phyloP scores from a whole-genome alignment of 2,888 invertebrate genomes.

The Tineola bisselliella region DNA sequence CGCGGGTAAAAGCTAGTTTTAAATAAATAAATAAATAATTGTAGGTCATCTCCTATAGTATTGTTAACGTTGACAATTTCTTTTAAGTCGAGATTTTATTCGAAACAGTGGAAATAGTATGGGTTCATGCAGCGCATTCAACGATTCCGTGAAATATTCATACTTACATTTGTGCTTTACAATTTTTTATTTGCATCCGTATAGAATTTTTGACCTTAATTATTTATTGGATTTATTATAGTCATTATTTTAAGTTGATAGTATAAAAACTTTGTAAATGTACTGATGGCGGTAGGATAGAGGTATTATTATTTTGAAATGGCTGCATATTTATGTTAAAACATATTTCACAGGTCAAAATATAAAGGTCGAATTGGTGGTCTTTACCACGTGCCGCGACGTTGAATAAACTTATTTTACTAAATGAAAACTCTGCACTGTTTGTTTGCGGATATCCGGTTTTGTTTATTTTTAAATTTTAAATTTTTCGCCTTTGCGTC shows the following conservation, averaged over 20 bases:
- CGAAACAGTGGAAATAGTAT: conserved; percentile 9
- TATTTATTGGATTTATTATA: no score
- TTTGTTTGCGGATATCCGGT: neutral
- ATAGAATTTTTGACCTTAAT: neutral
- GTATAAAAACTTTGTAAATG: no score
- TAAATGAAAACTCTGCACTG: conserved; percentile 5
- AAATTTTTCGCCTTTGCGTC: neutral
- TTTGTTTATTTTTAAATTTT: neutral
- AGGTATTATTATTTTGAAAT: no score
- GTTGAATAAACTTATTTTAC: conserved; percentile 11
- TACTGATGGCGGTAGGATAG: no score
- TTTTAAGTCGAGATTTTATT: conserved; percentile 11
- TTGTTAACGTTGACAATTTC: conserved; percentile 4
- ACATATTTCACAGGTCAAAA: neutral
- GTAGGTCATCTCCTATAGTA: neutral
- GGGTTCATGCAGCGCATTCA: conserved; percentile 11
- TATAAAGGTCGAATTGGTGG: neutral
- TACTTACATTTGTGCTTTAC: neutral
- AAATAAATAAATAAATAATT: neutral
- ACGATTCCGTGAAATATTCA: conserved; percentile 10
- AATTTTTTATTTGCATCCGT: neutral
- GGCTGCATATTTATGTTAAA: no score
- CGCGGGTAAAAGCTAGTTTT: no score
- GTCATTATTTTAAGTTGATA: no score
- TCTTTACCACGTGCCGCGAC: neutral